Evolutionary conservation across 2,113 vertebrate genomes (phyloP).

Genomic region (Nothobranchius furzeri): DNA sequence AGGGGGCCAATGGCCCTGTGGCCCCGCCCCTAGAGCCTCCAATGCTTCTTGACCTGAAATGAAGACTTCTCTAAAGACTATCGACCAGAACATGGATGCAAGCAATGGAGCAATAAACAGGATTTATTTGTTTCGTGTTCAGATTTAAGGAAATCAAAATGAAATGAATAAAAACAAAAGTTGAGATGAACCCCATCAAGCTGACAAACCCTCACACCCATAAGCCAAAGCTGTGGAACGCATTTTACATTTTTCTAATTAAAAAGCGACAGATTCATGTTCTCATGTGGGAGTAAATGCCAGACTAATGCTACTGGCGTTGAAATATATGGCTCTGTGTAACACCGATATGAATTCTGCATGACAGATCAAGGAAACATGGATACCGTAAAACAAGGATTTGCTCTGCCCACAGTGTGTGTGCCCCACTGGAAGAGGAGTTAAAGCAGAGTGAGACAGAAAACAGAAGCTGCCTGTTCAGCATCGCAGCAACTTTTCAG

Average conservation of each 20-base stretch:
- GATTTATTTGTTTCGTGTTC: background rate
- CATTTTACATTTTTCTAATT: conserved; percentile 37
- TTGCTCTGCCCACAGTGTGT: background rate
- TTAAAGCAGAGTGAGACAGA: conserved; percentile 10
- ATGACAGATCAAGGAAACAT: conserved; percentile 22
- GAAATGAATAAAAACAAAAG: conserved; percentile 6
- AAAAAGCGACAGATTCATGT: conserved; percentile 20
- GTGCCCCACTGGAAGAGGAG: background rate
- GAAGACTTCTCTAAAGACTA: too few relatives aligned
- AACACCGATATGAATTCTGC: conserved; percentile 34
- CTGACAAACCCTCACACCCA: background rate
- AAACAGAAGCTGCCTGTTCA: conserved; percentile 16
- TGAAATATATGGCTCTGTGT: conserved; percentile 15
- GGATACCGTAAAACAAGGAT: background rate
- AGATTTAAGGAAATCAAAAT: background rate
- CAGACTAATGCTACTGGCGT: conserved; percentile 17
- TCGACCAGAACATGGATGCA: too few relatives aligned
- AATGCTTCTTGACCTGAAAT: too few relatives aligned
- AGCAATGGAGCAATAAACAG: background rate
- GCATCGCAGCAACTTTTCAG: conserved; percentile 8
- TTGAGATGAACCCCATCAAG: background rate
- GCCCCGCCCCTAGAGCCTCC: too few relatives aligned
- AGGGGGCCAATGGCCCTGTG: too few relatives aligned
- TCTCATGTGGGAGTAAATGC: conserved; percentile 16
- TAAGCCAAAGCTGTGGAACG: conserved; percentile 5